Conservation (phyloP, 2,113 vertebrate genomes). For the Zosterops borbonicus region DNA sequence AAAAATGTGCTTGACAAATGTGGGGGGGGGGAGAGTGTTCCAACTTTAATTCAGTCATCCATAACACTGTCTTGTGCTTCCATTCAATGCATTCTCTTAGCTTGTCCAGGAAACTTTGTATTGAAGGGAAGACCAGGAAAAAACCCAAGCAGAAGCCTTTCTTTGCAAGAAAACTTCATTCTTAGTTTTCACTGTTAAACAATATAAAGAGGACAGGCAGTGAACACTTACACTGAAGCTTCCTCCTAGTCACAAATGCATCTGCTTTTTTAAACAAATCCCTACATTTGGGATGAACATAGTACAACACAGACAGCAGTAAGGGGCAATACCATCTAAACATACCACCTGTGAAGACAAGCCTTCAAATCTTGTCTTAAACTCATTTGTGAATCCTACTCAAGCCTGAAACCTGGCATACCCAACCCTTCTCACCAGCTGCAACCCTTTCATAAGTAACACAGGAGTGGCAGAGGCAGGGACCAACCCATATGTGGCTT, state of each 20-base stretch:
- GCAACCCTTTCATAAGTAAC: neutral
- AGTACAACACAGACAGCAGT: neutral
- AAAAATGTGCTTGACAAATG: neutral
- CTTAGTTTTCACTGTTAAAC: neutral
- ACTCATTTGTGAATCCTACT: neutral
- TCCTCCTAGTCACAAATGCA: neutral
- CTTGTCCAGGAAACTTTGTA: neutral
- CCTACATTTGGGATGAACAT: neutral
- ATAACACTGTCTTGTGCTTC: neutral
- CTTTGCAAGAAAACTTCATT: neutral
- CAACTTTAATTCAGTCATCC: neutral
- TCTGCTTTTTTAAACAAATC: neutral
- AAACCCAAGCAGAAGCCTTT: neutral
- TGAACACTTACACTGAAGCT: neutral
- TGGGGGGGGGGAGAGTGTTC: too few relatives aligned
- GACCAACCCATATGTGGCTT: neutral
- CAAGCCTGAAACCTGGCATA: neutral
- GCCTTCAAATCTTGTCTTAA: neutral
- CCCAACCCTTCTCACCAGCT: neutral
- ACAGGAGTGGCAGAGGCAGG: neutral
- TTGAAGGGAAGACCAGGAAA: neutral
- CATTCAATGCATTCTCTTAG: neutral
- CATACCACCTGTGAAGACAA: neutral
- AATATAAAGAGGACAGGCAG: neutral
- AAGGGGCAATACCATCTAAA: neutral